These are phyloP conservation scores for Ceratina australensis DNA, from an alignment of 1,140 invertebrate genomes.

Conservation along the genomic window DNA sequence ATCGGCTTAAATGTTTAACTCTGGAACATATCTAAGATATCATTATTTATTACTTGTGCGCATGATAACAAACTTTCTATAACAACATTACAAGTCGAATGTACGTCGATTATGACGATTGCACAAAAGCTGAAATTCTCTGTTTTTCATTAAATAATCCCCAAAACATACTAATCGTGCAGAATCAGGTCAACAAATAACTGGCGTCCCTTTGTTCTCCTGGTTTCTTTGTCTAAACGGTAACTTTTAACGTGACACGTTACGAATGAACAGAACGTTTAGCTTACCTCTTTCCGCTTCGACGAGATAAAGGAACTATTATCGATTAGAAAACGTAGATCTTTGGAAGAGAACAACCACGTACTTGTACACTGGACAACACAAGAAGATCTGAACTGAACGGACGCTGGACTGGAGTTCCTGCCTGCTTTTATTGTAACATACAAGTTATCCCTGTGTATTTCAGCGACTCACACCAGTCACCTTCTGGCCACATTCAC, in stretches of 20 bases:
- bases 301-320: constrained; percentile 11
- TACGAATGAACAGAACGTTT: not conserved
- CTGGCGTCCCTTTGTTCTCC: constrained; percentile 16
- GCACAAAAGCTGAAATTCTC: constrained; percentile 7
- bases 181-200: not conserved
- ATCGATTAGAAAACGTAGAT: not conserved
- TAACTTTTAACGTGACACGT: not conserved
- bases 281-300: constrained; percentile 28
- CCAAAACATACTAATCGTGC: not conserved
- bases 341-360: constrained; percentile 24
- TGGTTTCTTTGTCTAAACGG: not conserved
- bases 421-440: constrained; percentile 64
- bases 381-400: constrained; percentile 45
- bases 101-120: not conserved
- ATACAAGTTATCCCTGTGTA: constrained; percentile 40
- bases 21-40: no score
- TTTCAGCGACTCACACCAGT: constrained; percentile 31
- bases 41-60: constrained; percentile 31
- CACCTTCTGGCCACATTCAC: constrained; percentile 26
- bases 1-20: constrained; percentile 9
- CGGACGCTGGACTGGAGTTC: constrained; percentile 47
- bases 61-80: constrained; percentile 44
- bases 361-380: constrained; percentile 32
- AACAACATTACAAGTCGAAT: constrained; percentile 32
- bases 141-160: constrained; percentile 5